Conservation (phyloP, 1,140 invertebrate species). For the Piezodorus guildinii region DNA sequence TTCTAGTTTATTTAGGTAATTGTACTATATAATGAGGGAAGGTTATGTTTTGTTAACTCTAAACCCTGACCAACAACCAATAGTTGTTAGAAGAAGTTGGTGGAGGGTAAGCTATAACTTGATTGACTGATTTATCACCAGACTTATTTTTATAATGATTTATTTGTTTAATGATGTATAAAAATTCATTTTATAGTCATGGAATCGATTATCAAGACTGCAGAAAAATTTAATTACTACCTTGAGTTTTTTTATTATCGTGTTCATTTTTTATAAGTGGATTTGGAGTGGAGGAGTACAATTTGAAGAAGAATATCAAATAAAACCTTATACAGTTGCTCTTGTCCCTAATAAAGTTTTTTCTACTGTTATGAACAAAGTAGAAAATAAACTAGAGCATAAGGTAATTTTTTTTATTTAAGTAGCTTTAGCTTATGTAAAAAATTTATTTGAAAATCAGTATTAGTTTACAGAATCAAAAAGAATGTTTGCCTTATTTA, state of each 20-base stretch:
- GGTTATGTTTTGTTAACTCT: conserved; percentile 17
- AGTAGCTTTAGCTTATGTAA: too few species aligned
- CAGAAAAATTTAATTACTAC: conserved; percentile 61
- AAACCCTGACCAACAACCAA: conserved; percentile 17
- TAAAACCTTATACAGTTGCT: not conserved
- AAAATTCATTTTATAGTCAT: conserved; percentile 44
- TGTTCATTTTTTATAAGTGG: conserved; percentile 42
- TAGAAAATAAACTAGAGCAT: not conserved
- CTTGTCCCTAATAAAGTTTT: not conserved
- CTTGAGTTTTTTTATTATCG: conserved; percentile 38
- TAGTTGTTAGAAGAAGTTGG: conserved; percentile 30
- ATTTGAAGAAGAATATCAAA: not conserved
- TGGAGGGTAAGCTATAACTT: conserved; percentile 35
- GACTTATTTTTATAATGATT: not conserved
- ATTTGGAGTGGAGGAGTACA: conserved; percentile 20
- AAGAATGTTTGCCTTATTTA: too few species aligned
- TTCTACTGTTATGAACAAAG: not conserved
- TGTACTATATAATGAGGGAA: conserved; percentile 17
- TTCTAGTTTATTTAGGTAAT: not conserved
- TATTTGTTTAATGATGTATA: conserved; percentile 1
- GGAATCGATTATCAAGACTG: conserved; percentile 73
- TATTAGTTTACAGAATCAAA: too few species aligned
- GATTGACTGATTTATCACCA: not conserved
- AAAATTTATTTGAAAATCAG: too few species aligned
- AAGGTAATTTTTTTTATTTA: too few species aligned